phyloP scores from a whole-genome alignment of 1,140 invertebrate species.

The Cherax quadricarinatus region DNA sequence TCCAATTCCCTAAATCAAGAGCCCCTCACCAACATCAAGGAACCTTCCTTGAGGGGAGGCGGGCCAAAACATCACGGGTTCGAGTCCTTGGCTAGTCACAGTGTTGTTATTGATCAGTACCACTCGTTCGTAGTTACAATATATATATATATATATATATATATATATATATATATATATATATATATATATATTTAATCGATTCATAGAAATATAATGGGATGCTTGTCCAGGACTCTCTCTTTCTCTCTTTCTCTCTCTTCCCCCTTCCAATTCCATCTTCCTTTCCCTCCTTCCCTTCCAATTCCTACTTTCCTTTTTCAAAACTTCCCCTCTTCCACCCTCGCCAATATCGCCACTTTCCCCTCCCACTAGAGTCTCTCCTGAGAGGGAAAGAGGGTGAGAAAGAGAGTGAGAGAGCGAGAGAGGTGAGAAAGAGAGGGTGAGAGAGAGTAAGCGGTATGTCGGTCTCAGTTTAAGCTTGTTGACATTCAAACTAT shows the following conservation, averaged over 20 bases:
- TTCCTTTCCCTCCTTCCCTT: not conserved
- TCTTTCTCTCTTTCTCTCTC: not conserved
- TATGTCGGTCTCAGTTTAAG: constrained; percentile 52
- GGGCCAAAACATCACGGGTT: no score
- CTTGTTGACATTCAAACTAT: constrained; percentile 66
- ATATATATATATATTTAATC: no score
- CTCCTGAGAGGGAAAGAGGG: not conserved
- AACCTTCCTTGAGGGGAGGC: no score
- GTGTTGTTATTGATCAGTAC: no score
- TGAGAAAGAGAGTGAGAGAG: not conserved
- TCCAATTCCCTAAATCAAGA: no score
- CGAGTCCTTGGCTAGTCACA: no score
- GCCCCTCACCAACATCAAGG: no score
- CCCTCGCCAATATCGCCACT: not conserved
- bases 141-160: no score
- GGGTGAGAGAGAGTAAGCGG: constrained; percentile 31
- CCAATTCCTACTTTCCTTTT: not conserved
- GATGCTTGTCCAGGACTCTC: not conserved
- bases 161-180: no score
- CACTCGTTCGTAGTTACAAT: no score
- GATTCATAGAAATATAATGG: no score
- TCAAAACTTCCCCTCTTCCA: not conserved
- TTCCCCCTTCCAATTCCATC: not conserved
- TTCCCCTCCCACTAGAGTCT: not conserved
- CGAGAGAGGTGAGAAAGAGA: not conserved